phyloP scores from a whole-genome alignment of 2,888 invertebrate genomes.

The Osmoderma eremita region DNA sequence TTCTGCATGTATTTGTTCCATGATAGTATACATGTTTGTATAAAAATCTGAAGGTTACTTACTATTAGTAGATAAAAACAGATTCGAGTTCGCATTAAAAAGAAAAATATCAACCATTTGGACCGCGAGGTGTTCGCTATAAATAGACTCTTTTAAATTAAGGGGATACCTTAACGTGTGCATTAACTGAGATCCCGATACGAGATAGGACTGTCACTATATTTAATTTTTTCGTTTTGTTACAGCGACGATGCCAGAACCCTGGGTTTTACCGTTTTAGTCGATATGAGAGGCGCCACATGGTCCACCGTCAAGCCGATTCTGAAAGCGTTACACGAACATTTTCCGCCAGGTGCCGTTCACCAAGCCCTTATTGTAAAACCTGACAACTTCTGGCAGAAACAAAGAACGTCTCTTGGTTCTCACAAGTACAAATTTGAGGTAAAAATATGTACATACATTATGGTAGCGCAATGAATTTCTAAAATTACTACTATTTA shows the following conservation, averaged over 20 bases:
- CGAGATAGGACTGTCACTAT: slow-evolving; percentile 18
- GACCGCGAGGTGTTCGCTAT: neutral
- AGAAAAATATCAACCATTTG: neutral
- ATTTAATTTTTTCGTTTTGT: slow-evolving; percentile 51
- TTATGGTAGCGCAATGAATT: too few relatives aligned
- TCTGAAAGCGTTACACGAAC: slow-evolving; percentile 95
- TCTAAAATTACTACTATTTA: too few relatives aligned
- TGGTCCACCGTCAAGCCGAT: slow-evolving; percentile 98
- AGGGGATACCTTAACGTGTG: slow-evolving; percentile 18
- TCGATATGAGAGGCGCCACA: slow-evolving; percentile 97
- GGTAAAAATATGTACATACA: slow-evolving; percentile 66
- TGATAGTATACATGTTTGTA: neutral
- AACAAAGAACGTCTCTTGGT: slow-evolving; percentile 96
- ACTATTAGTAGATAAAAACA: neutral
- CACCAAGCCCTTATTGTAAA: slow-evolving; percentile 97
- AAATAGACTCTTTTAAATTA: slow-evolving; percentile 12
- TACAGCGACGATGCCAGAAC: slow-evolving; percentile 86
- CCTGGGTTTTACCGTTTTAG: slow-evolving; percentile 92
- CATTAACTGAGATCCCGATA: slow-evolving; percentile 18
- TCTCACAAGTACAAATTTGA: slow-evolving; percentile 99
- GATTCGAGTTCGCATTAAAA: neutral
- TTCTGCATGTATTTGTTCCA: too few relatives aligned
- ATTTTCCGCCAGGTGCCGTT: slow-evolving; percentile 89
- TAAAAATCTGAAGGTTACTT: neutral
- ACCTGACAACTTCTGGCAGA: slow-evolving; percentile 99